Base-by-base conservation (phyloP, 2,888 invertebrate genomes). In the Cenopis cana region DNA sequence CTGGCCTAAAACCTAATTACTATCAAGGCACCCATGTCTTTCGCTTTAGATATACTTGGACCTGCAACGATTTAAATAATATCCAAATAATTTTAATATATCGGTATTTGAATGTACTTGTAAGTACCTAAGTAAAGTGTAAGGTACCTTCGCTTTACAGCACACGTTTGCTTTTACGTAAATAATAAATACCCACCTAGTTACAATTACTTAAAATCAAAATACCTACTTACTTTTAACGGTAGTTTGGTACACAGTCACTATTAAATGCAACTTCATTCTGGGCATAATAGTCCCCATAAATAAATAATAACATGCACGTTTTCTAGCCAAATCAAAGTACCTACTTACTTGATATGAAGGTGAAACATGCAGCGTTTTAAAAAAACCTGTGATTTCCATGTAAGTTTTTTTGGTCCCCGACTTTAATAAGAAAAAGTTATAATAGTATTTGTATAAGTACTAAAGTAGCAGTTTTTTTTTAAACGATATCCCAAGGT, bases 241-340 rank as follows among this genome's bases (percentile, higher is more conserved):
- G 38, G 38, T 20, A 59, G 54, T 52, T 33, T 17, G 12, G 49
- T 24, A 59, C 52, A 59, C 11, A 59, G 52, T 38, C 17, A 52
- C 17, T 52, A 33, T 52, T 69, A 69, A 69, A 69, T 69, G 69
- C 69, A 69, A 56, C 41, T 41, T 59, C 69, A 52, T 52, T 65
- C 52, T 46, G 52, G 69, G 38, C 33, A 46, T 46, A n/a, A 24
- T 41, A 20, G 1, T 50, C 12, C 18, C 41, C 18, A 12, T 50
- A 49, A 24, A 12, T 36, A 49, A 36, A 18, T 29, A 18, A 61
- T 11, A n/a, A 50, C 33, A 33, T 33, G 49, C 49, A 33, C 33
- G 17, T 12, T 5, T 6, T 49, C 49, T 61, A 61, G 24, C 9
- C 24, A 49, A 33, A 36, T 12, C 18, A 36, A 41, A 59, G 33